A percentile compares a stretch with the other conserved stretches of the same genome.
phyloP scores from a whole-genome alignment of 2,888 invertebrate species.

The Eustalomyia histrio region DNA sequence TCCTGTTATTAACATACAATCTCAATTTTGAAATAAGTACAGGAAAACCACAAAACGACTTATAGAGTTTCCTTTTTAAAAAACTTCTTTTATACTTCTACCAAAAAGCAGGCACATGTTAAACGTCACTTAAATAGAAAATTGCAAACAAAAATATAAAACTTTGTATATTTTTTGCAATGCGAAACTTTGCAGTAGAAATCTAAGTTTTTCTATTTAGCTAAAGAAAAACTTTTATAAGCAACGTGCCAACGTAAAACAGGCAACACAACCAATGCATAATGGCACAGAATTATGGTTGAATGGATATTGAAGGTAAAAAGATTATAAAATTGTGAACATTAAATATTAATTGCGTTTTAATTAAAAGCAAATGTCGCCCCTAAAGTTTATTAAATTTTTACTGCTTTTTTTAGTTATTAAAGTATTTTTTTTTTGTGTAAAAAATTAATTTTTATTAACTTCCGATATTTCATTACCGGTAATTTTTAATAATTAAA shows the following conservation, averaged over 20 bases:
- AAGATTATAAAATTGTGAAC: no score
- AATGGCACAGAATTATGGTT: neutral
- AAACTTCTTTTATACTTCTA: slow-evolving; percentile 33
- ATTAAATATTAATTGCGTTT: no score
- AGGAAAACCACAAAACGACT: slow-evolving; percentile 64
- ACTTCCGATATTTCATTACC: no score
- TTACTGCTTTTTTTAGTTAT: no score
- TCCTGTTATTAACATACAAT: slow-evolving; percentile 65
- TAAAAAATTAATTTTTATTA: no score
- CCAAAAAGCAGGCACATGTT: slow-evolving; percentile 60
- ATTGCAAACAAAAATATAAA: slow-evolving; percentile 33
- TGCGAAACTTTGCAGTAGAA: slow-evolving; percentile 65
- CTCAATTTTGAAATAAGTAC: slow-evolving; percentile 54
- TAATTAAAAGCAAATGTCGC: no score
- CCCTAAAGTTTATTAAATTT: no score
- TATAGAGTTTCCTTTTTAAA: slow-evolving; percentile 61
- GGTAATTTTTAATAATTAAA: no score
- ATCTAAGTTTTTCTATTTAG: slow-evolving; percentile 64
- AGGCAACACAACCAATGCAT: slow-evolving; percentile 23
- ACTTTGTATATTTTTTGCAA: slow-evolving; percentile 41
- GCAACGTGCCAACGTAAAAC: slow-evolving; percentile 60
- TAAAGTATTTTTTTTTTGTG: no score
- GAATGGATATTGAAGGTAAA: no score
- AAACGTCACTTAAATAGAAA: slow-evolving; percentile 65
- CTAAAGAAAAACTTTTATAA: slow-evolving; percentile 61